These are phyloP conservation scores for Drosophila nannoptera DNA, from an alignment of 1,140 invertebrate species.

Conservation along the genomic window DNA sequence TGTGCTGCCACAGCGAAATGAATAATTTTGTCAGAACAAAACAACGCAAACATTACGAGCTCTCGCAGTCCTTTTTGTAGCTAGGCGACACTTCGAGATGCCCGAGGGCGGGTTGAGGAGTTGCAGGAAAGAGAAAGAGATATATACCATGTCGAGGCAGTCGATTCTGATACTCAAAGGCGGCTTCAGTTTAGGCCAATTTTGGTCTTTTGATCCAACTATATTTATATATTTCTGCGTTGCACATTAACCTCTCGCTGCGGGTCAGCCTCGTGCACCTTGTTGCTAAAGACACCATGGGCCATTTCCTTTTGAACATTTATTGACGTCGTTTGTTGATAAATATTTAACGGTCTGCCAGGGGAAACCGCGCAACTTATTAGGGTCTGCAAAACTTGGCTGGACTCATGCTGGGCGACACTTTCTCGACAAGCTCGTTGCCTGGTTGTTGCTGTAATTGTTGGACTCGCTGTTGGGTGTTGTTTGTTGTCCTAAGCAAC, in stretches of 20 bases:
- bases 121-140: not conserved
- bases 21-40: slow-evolving; percentile 48
- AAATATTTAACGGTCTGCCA: slow-evolving; percentile 55
- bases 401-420: slow-evolving; percentile 48
- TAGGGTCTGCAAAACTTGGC: slow-evolving; percentile 31
- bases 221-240: too few species aligned
- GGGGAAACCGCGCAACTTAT: slow-evolving; percentile 58
- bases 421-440: slow-evolving; percentile 47
- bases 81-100: not conserved
- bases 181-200: too few species aligned
- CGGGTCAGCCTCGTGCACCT: not conserved
- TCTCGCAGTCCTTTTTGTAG: slow-evolving; percentile 3
- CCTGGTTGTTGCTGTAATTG: slow-evolving; percentile 30
- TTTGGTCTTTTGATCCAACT: too few species aligned
- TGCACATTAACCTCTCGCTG: slow-evolving; percentile 5
- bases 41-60: slow-evolving; percentile 3
- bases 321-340: slow-evolving; percentile 67
- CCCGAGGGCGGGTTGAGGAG: not conserved
- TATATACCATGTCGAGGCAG: too few species aligned
- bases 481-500: slow-evolving; percentile 57
- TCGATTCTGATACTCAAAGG: too few species aligned
- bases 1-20: slow-evolving; percentile 58
- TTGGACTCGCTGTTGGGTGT: slow-evolving; percentile 27
- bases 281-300: slow-evolving; percentile 32
- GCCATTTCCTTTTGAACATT: slow-evolving; percentile 40